A percentile compares a stretch with the other conserved stretches of the same genome.
These are phyloP conservation scores for Cabera pusaria DNA, from an alignment of 2,888 invertebrate genomes.

Conservation along the genomic window DNA sequence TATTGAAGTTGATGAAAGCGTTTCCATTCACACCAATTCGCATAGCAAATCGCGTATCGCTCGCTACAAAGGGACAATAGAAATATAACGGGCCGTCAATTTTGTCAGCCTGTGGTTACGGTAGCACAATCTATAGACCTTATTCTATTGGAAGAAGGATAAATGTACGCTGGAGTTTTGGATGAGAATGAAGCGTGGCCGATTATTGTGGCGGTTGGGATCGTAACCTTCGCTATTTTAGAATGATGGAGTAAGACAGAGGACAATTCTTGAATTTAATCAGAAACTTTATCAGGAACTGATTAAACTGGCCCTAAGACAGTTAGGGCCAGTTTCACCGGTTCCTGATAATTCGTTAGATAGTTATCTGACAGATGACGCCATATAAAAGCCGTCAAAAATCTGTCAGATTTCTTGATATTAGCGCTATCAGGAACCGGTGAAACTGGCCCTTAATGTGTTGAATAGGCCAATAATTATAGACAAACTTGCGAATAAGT, in stretches of 20 bases:
- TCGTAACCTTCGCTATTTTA: slow-evolving; percentile 16
- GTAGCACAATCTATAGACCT: slow-evolving; percentile 2
- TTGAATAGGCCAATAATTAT: too few relatives aligned
- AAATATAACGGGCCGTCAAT: slow-evolving; percentile 23
- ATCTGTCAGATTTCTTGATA: too few relatives aligned
- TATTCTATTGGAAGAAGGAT: slow-evolving; percentile 9
- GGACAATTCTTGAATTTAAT: too few relatives aligned
- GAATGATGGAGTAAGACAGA: slow-evolving; percentile 6
- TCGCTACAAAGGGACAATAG: slow-evolving; percentile 24
- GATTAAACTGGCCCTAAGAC: too few relatives aligned
- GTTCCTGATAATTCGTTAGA: too few relatives aligned
- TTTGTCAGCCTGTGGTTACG: slow-evolving; percentile 11
- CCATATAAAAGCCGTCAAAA: too few relatives aligned
- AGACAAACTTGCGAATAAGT: too few relatives aligned
- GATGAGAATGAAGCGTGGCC: slow-evolving; percentile 22
- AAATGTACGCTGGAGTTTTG: slow-evolving; percentile 9
- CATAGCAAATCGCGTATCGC: slow-evolving; percentile 27
- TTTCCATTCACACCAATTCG: slow-evolving; percentile 24
- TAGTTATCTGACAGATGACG: too few relatives aligned
- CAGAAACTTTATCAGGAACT: too few relatives aligned
- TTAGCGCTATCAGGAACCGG: too few relatives aligned
- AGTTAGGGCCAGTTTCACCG: too few relatives aligned
- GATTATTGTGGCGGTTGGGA: slow-evolving; percentile 20
- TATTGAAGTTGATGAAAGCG: slow-evolving; percentile 16
- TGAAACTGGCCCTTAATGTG: too few relatives aligned